Conservation (phyloP, 2,113 vertebrate species). For the Trematomus loennbergii region DNA sequence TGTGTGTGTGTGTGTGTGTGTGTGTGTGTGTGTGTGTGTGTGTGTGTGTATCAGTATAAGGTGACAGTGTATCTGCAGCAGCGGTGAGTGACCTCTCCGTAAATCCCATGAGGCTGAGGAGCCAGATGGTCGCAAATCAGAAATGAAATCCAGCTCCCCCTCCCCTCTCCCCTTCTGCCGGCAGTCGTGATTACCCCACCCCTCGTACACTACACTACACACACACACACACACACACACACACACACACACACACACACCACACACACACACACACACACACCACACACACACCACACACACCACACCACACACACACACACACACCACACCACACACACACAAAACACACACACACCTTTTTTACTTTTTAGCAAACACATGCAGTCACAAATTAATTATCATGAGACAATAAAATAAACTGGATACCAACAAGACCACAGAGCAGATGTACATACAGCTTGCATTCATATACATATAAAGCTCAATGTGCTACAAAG, state of each 20-base stretch:
- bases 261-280: constrained; percentile 22
- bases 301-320: too few relatives aligned
- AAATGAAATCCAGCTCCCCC: constrained; percentile 68
- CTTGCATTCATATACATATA: too few relatives aligned
- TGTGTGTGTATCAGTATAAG: constrained; percentile 60
- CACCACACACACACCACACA: too few relatives aligned
- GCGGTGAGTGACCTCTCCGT: constrained; percentile 73
- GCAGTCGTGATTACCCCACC: constrained; percentile 35
- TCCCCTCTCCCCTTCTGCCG: constrained; percentile 30
- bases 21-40: constrained; percentile 33
- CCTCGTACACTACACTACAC: neutral
- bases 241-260: neutral
- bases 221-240: neutral
- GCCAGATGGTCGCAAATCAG: constrained; percentile 81
- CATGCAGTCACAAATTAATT: too few relatives aligned
- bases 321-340: too few relatives aligned
- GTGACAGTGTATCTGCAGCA: constrained; percentile 66
- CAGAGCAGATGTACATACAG: too few relatives aligned
- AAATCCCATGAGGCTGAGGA: constrained; percentile 75
- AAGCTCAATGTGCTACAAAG: too few relatives aligned
- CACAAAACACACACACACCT: too few relatives aligned
- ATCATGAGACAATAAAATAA: too few relatives aligned
- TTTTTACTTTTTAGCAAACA: too few relatives aligned
- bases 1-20: constrained; percentile 28
- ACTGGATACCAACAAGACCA: too few relatives aligned